Base-by-base conservation (phyloP, 1,140 invertebrate species). In the Zaprionus nigranus region DNA sequence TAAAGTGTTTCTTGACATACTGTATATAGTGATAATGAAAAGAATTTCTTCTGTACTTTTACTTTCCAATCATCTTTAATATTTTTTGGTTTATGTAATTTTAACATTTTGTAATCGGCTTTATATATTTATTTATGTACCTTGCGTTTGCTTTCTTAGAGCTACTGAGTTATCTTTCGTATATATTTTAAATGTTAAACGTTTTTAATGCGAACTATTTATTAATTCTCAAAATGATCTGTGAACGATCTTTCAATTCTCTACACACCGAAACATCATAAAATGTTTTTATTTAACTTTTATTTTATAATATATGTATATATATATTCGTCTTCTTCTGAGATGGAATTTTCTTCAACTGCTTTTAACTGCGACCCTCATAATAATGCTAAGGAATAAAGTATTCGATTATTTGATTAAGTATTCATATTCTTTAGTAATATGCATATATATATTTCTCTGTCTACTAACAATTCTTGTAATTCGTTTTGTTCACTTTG, bases 341-440 rank as follows among this genome's bases (percentile, higher is more conserved):
- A 64, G 60, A 70, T 75, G 53, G 60, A 75, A 64, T 71, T 64
- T 59, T 59, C 20, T 53, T 59, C 28, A 46, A 43, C 46, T 71
- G 69, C 61, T 73, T 79, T 72, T 38, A 73, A 66, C 57, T 76
- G 74, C 46, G 67, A 59, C 54, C 67, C 77, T 60, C 73, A 69
- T 62, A 57, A 57, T 58, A 62, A 68, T 69, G 34, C 51, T 63
- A 75, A 51, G 30, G 24, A 61, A 56, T 72, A 66, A 36, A 20
- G 3, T 63, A 34, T 9, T 63, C 61, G 49, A 17, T 56, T 65
- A 56, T 56, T 71, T 26, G 15, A 68, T 67, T 56, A 62, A 58
- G 17, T 75, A 64, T 43, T 53, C 11, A 72, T 36, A 60, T 24
- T 57, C 15, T 61, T 22, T 54, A 28, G 12, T 65, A 22, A 43